phyloP scores from a whole-genome alignment of 2,113 vertebrate genomes.

The Poeciliopsis prolifica region DNA sequence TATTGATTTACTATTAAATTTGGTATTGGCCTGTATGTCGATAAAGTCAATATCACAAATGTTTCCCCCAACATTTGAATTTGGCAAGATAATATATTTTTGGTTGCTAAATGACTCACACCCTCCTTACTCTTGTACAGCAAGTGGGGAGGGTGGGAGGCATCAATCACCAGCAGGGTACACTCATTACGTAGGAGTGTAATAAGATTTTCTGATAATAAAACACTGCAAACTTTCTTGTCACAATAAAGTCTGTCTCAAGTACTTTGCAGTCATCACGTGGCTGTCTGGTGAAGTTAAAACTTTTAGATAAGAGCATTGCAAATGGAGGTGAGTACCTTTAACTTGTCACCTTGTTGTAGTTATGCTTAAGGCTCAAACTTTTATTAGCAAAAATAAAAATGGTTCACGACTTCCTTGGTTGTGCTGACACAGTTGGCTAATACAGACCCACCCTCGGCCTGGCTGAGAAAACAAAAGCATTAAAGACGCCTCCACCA shows the following conservation, averaged over 20 bases:
- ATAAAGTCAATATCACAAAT: neutral
- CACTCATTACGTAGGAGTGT: neutral
- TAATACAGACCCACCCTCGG: neutral
- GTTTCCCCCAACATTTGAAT: no score
- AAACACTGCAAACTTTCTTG: neutral
- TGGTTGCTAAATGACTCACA: neutral
- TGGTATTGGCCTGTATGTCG: neutral
- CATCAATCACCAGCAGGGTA: neutral
- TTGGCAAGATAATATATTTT: no score
- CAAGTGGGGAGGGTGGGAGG: no score
- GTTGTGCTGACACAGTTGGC: no score
- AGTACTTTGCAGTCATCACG: neutral
- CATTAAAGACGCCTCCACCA: no score
- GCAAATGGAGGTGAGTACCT: neutral
- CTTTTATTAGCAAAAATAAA: neutral
- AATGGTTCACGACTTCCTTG: no score
- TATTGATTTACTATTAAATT: slow-evolving; percentile 14
- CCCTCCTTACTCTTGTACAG: no score
- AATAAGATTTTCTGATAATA: neutral
- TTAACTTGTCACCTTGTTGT: neutral
- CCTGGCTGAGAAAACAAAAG: neutral
- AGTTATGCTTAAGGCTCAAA: neutral
- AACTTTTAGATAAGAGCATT: neutral
- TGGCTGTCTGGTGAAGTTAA: neutral
- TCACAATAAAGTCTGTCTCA: neutral